Percentiles rank a stretch among this genome's conserved stretches.
These are phyloP conservation scores for Sebastes kiyomatsui DNA, from an alignment of 2,797 vertebrate species.

Conservation along the genomic window DNA sequence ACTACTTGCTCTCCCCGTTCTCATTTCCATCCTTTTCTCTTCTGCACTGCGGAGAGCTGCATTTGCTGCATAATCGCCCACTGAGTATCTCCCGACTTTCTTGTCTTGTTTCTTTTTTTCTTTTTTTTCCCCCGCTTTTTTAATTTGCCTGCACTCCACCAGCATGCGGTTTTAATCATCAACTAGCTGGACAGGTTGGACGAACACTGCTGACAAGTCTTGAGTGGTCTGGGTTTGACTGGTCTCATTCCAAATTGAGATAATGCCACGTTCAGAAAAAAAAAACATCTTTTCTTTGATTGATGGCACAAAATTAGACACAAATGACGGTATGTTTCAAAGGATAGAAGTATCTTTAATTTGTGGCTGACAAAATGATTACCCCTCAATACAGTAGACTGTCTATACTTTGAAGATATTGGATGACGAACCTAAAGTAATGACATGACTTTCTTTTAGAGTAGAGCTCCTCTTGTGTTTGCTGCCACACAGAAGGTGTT, in stretches of 20 bases:
- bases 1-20: conserved; percentile 41
- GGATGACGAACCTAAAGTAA: conserved; percentile 46
- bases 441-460: conserved; percentile 41
- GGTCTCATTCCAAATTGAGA: conserved; percentile 14
- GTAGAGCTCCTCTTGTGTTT: conserved; percentile 14
- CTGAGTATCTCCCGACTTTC: conserved; percentile 66
- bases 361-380: conserved; percentile 20
- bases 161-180: conserved; percentile 39
- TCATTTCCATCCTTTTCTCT: conserved; percentile 67
- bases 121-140: conserved; percentile 3
- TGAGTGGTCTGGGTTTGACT: conserved; percentile 26
- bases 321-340: conserved; percentile 14
- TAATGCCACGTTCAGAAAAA: conserved; percentile 9
- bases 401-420: conserved; percentile 38
- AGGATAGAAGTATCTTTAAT: conserved; percentile 27
- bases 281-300: conserved; percentile 10
- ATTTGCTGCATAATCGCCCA: conserved; percentile 77
- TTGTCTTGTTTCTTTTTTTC: conserved; percentile 5
- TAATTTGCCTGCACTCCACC: conserved; percentile 44
- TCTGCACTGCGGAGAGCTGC: conserved; percentile 76
- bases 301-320: conserved; percentile 44
- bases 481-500: conserved; percentile 12
- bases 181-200: conserved; percentile 20
- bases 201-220: conserved; percentile 11
- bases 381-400: conserved; percentile 7